phyloP scores from a whole-genome alignment of 2,797 vertebrate species.

The Morelia viridis region DNA sequence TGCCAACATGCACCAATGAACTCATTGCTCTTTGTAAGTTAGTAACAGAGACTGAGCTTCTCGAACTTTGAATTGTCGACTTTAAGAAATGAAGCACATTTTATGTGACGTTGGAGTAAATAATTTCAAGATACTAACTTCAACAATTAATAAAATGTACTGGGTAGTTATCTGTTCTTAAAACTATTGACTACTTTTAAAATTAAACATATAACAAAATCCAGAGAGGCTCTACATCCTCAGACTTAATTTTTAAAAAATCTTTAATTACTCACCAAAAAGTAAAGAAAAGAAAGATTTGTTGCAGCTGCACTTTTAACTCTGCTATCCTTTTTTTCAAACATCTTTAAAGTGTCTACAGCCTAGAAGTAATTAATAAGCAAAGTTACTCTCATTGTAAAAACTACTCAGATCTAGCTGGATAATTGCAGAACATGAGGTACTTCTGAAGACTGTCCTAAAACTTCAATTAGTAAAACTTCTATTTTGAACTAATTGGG shows the following conservation, averaged over 20 bases:
- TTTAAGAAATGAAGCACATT: not conserved
- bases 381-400: slow-evolving; percentile 43
- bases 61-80: not conserved
- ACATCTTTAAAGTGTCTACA: slow-evolving; percentile 92
- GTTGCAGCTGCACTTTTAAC: slow-evolving; percentile 96
- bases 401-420: not conserved
- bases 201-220: slow-evolving; percentile 11
- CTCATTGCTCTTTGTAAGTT: not conserved
- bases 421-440: not conserved
- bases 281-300: slow-evolving; percentile 94
- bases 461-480: not conserved
- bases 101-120: not conserved
- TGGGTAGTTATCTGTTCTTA: not conserved
- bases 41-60: not conserved
- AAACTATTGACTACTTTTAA: slow-evolving; percentile 14
- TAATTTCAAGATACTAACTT: not conserved
- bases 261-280: slow-evolving; percentile 81
- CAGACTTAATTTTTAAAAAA: not conserved
- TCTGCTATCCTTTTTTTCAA: slow-evolving; percentile 97
- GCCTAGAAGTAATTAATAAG: slow-evolving; percentile 79
- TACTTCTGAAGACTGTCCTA: not conserved
- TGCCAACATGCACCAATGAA: not conserved
- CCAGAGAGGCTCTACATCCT: not conserved
- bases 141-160: not conserved
- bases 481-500: not conserved